Base-by-base conservation (phyloP, 2,797 vertebrate species). In the Characodon lateralis region DNA sequence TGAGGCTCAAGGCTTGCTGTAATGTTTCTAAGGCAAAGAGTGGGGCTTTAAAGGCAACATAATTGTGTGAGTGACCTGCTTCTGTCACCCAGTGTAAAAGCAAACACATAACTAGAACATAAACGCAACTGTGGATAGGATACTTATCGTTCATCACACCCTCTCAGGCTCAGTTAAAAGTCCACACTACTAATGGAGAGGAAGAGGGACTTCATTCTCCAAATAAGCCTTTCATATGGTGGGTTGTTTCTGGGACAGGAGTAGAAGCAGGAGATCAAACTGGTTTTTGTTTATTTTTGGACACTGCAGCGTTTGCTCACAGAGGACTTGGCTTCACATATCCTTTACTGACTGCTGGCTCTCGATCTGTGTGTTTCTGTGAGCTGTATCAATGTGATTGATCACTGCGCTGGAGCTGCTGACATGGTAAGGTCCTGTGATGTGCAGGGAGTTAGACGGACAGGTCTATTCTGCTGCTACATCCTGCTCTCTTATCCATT, bases 11-110 rank as follows among this genome's bases (percentile, higher is more conserved):
- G 78, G 53, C 76, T 79, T 74, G 85, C 78, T 85, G 74, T 48
- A 71, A 71, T 84, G 89, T 91, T 88, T 82, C 84, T 72, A 78
- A 76, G 39, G 72, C 69, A 58, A 2, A 63, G 76, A 58, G 63
- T 39, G 69, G 76, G 77, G 78, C 84, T 83, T 89, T 76, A 71
- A 35, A 82, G 77, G 69, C 72, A 89, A 59, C 78, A 79, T 74
- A 72, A 82, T 78, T 86, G 84, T 88, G 84, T 88, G 83, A 89
- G 78, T 92, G 93, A 93, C 93, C 91, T 90, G 91, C 82, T 93
- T 94, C 92, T 93, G 92, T 93, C 92, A 91, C 77, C 78, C 80
- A 71, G 78, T 28, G 84, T 88, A 78, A 84, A 80, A 77, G 81
- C 86, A 81, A 65, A 76, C 84, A 77, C 76, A 53, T 28, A 55